Evolutionary conservation across 2,113 vertebrate species (phyloP), one percentile per base, ranked within the genome.

Genomic region (Hippopotamus amphibius): DNA sequence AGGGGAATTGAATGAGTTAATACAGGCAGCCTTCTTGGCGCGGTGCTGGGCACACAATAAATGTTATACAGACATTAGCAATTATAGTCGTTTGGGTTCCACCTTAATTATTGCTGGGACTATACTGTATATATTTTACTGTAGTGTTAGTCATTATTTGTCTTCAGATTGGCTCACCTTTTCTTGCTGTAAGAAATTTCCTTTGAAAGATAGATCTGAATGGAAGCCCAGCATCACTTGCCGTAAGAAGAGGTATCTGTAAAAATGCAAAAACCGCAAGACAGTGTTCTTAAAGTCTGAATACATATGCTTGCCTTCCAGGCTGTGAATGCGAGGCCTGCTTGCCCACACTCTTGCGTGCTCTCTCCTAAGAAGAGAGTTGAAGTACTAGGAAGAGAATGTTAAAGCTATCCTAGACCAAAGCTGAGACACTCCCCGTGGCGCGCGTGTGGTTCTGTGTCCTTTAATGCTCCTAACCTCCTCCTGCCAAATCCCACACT

Each of bases 121-220:
- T 63, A 10, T 13, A 30, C 7, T 50, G 0, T 26, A 15, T 88
- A 57, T 90, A 12, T 82, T 83, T 93, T 77, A 43, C 26, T 77
- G 2, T n/a, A 63, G 16, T 74, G 26, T 24, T 59, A 11, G 43
- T 90, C 72, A 43, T 33, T 48, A 6, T 85, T 90, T 87, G 90
- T 71, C 48, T 86, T 94, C 81, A 53, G 83, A 46, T 65, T 69
- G 72, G 46, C 28, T 86, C 17, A 28, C n/a, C 6, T 50, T 90
- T 57, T 69, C 80, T 92, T 43, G 4, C 17, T 55, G 53, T 61
- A 82, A 53, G 76, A 65, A 59, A 28, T 87, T 55, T 77, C 28
- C 61, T 87, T 95, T 68, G 16, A 88, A 93, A 69, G 24, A 41
- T 83, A 66, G 37, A 68, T 79, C 76, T 76, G 80, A n/a, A 14